phyloP scores from a whole-genome alignment of 2,113 vertebrate genomes.

The Lampris incognitus region DNA sequence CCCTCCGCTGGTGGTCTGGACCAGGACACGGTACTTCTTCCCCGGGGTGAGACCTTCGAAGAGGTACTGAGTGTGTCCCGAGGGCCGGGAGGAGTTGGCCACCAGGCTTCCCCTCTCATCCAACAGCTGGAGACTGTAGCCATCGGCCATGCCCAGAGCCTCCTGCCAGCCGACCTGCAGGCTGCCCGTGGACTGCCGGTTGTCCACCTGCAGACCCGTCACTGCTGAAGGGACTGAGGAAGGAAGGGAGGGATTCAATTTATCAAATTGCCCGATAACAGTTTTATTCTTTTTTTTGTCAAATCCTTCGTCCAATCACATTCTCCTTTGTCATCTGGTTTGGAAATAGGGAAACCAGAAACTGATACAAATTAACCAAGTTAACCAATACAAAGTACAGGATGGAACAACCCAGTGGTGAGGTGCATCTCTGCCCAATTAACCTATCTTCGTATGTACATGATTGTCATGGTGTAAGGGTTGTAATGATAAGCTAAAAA shows the following conservation, averaged over 20 bases:
- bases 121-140: slow-evolving; percentile 89
- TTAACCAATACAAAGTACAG: too few species aligned
- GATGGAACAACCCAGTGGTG: too few species aligned
- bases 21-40: slow-evolving; percentile 88
- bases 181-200: slow-evolving; percentile 83
- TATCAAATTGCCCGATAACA: too few species aligned
- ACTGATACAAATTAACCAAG: too few species aligned
- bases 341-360: too few species aligned
- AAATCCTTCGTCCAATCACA: too few species aligned
- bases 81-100: slow-evolving; percentile 82
- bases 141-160: slow-evolving; percentile 86
- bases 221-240: slow-evolving; percentile 79
- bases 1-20: slow-evolving; percentile 89
- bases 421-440: too few species aligned
- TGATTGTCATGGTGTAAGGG: too few species aligned
- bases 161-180: slow-evolving; percentile 89
- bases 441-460: too few species aligned
- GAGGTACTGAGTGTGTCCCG: slow-evolving; percentile 78
- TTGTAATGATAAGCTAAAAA: too few species aligned
- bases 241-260: not conserved
- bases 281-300: too few species aligned
- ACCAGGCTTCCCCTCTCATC: slow-evolving; percentile 84
- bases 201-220: slow-evolving; percentile 81
- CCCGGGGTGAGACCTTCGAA: slow-evolving; percentile 89
- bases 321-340: too few species aligned